Evolutionary conservation across 1,140 invertebrate species (phyloP), one percentile per base, ranked within the genome.

Genomic region (Drosophila micromelanica): DNA sequence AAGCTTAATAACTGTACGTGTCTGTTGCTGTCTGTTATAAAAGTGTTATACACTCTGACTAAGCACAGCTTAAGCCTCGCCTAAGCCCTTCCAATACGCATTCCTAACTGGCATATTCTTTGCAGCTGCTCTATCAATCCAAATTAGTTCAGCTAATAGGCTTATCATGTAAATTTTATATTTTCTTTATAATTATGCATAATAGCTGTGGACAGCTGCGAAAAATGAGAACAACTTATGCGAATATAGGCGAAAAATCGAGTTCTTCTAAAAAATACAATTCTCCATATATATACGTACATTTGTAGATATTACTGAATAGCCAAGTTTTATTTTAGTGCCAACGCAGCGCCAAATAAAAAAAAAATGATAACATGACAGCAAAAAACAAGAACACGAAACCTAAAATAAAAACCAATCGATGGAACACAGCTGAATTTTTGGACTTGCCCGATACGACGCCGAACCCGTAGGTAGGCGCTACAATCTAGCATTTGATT

Each of bases 281-380:
- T 27, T 42, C 52, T 57, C 9, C 23, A 27, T 42, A 37, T 46
- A 27, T 5, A 5, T 27, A 6, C 1, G 27, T 6, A 27, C 5
- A 9, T 35, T 0, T 35, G 32, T 9, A 37, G 8, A 56, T 12
- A n/a, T 60, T 65, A 67, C 40, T 52, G 46, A 42, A 59, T 59
- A 52, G 52, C 38, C 46, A 43, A 72, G 62, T 62, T 59, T 67
- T 59, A 67, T 55, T 68, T 60, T 35, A 54, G 60, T 73, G 63
- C 45, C 9, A 72, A 72, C 52, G 52, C 61, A 64, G 52, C 52
- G 32, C 20, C 30, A 23, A 20, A 20, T 2, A 15, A 3, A 52
- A 43, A 17, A 67, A 49, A 59, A 64, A 35, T 35, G 30, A 17
- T 35, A 42, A 64, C 67, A 70, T 42, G 54, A 54, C 46, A 54